These are phyloP conservation scores for Blastobasis lacticolella DNA, from an alignment of 2,888 invertebrate species.

Conservation along the genomic window DNA sequence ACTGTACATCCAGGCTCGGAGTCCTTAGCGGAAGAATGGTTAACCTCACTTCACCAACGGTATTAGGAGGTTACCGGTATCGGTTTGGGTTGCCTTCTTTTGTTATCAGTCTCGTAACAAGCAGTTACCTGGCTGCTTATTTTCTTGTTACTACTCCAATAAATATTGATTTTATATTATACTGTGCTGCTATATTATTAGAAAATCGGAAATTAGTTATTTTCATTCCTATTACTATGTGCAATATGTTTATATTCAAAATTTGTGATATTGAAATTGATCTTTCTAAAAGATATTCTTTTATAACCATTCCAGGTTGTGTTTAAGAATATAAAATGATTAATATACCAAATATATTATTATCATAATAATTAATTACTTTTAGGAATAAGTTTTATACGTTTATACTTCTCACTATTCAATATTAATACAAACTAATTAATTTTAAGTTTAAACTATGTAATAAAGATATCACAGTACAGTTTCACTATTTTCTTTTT, in stretches of 20 bases:
- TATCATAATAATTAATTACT: neutral
- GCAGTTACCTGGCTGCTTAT: no score
- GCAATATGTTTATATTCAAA: slow-evolving; percentile 13
- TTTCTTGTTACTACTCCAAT: no score
- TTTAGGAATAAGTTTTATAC: slow-evolving; percentile 21
- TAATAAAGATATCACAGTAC: slow-evolving; percentile 13
- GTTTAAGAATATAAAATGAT: slow-evolving; percentile 10
- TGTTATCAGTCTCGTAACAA: no score
- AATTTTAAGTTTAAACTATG: neutral
- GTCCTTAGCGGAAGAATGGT: no score
- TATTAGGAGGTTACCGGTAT: no score
- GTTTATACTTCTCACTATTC: slow-evolving; percentile 21
- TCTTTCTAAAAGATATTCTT: slow-evolving; percentile 43
- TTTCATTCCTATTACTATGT: slow-evolving; percentile 1
- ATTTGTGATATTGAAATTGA: slow-evolving; percentile 46
- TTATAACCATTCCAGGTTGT: slow-evolving; percentile 55
- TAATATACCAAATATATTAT: slow-evolving; percentile 1
- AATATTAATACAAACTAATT: neutral
- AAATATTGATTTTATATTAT: no score
- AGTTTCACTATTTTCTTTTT: slow-evolving; percentile 25
- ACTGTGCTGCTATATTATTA: no score
- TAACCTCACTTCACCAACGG: no score
- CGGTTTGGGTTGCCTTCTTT: no score
- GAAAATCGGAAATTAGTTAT: no score
- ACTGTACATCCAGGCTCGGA: no score